phyloP scores from a whole-genome alignment of 2,113 vertebrate genomes.

The Anoura caudifer region DNA sequence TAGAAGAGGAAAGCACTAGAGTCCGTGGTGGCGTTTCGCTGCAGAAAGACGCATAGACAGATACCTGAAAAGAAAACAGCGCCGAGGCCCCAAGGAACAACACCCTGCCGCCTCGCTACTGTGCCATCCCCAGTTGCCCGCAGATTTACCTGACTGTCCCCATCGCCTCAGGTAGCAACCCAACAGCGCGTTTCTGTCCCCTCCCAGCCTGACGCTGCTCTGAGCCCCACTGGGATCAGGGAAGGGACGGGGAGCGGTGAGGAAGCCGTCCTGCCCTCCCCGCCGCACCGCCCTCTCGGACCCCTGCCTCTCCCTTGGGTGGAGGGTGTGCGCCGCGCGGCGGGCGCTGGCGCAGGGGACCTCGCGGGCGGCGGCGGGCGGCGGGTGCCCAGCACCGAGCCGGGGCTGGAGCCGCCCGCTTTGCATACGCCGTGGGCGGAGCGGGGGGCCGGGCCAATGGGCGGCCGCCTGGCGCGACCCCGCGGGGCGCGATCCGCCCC shows the following conservation, averaged over 20 bases:
- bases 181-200: neutral
- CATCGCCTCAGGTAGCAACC: neutral
- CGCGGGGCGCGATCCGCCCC: slow-evolving; percentile 83
- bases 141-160: slow-evolving; percentile 59
- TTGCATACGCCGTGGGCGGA: slow-evolving; percentile 95
- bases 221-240: neutral
- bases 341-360: slow-evolving; percentile 42
- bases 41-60: neutral
- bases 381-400: slow-evolving; percentile 4
- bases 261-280: neutral
- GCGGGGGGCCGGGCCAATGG: slow-evolving; percentile 88
- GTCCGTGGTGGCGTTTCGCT: neutral
- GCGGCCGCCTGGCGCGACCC: slow-evolving; percentile 86
- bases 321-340: slow-evolving; percentile 73
- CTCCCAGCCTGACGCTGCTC: neutral
- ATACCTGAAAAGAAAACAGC: slow-evolving; percentile 34
- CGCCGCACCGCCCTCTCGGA: neutral
- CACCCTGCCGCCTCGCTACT: neutral
- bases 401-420: slow-evolving; percentile 78
- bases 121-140: neutral
- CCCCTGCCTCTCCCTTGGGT: slow-evolving; percentile 74
- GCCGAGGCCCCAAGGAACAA: neutral
- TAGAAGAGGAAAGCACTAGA: neutral
- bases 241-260: neutral
- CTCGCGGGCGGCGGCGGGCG: slow-evolving; percentile 59